phyloP scores from a whole-genome alignment of 2,797 vertebrate genomes.

The Paratrypauchen microcephalus region DNA sequence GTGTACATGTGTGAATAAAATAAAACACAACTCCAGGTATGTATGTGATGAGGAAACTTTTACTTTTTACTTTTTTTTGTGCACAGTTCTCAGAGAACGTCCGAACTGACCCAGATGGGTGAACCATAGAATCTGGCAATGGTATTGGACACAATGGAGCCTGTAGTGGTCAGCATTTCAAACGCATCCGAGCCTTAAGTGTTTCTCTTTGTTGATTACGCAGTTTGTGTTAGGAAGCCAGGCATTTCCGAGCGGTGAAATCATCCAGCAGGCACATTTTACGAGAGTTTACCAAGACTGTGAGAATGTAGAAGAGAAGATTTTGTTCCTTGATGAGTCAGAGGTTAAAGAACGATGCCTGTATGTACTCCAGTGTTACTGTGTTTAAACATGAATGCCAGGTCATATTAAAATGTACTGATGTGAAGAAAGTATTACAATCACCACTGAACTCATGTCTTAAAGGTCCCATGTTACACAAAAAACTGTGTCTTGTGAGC shows the following conservation, averaged over 20 bases:
- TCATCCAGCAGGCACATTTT: constrained; percentile 66
- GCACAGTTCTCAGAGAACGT: constrained; percentile 11
- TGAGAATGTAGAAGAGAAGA: constrained; percentile 56
- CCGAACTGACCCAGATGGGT: constrained; percentile 10
- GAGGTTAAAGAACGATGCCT: constrained; percentile 39
- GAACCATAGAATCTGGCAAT: constrained; percentile 46
- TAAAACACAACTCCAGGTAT: no score
- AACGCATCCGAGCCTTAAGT: constrained; percentile 27
- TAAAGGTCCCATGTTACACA: no score
- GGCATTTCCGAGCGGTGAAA: constrained; percentile 70
- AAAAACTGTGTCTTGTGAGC: no score
- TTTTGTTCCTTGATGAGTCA: constrained; percentile 62
- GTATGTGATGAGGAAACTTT: not conserved
- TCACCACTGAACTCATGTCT: no score
- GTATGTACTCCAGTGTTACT: constrained; percentile 31
- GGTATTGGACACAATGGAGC: constrained; percentile 38
- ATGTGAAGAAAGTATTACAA: no score
- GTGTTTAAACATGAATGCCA: not conserved
- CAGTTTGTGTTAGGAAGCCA: constrained; percentile 60
- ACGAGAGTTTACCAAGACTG: constrained; percentile 62
- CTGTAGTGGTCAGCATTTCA: constrained; percentile 54
- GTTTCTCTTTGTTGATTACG: constrained; percentile 35
- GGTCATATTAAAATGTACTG: not conserved
- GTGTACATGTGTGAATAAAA: no score
- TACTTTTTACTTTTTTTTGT: constrained; percentile 17